Percentiles rank a stretch among this genome's conserved stretches.
Conservation (phyloP, 2,113 vertebrate species). For the Sialia sialis region DNA sequence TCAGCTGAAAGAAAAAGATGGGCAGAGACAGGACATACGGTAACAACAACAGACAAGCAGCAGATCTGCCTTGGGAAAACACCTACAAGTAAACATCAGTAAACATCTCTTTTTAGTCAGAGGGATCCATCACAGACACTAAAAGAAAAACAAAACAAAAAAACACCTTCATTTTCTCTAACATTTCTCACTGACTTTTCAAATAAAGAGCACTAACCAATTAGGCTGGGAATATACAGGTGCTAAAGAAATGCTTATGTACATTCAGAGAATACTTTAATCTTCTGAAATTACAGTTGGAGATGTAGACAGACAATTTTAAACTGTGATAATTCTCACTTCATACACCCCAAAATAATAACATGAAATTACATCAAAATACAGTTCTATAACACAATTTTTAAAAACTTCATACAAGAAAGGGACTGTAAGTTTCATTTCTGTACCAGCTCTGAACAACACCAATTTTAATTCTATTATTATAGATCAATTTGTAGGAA, state of each 20-base stretch:
- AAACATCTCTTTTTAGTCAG: background rate
- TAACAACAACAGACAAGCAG: background rate
- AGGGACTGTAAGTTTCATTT: background rate
- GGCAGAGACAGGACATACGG: background rate
- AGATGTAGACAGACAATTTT: background rate
- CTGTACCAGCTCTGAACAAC: background rate
- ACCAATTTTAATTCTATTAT: background rate
- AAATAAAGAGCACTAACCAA: background rate
- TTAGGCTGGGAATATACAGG: background rate
- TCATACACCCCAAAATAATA: background rate
- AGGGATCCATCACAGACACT: background rate
- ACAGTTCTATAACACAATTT: background rate
- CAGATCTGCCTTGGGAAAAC: background rate
- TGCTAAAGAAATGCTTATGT: background rate
- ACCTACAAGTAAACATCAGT: background rate
- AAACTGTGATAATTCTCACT: background rate
- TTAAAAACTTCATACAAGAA: background rate
- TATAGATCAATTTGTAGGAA: background rate
- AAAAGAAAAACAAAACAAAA: background rate
- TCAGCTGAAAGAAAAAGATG: background rate
- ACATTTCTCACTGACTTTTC: background rate
- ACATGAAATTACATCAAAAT: background rate
- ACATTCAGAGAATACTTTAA: background rate
- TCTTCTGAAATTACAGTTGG: background rate
- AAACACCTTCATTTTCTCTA: background rate